Base-by-base conservation (phyloP, 2,888 invertebrate species). In the Tiliacea aurago region DNA sequence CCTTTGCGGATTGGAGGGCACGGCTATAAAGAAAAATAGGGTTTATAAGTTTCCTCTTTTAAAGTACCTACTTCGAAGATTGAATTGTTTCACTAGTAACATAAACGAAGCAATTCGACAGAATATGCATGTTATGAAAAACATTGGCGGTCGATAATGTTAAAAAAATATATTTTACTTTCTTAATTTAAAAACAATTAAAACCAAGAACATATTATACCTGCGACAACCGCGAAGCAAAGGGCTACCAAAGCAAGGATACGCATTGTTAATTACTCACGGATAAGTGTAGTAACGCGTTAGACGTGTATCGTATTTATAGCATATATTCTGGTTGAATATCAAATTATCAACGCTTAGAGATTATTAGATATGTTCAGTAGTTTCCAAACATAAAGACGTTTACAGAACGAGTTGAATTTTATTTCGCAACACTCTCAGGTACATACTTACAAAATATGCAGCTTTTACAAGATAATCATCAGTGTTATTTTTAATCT, bases 1-100 rank as follows among this genome's bases (percentile, higher is more conserved):
- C 69, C 88, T 84, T 13, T 86, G 86, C 0, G 81, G 76, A 37
- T 77, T 75, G 2, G 63, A 56, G 11, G 84, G 86, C 10, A 70
- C 78, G 33, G 86, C 86, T 86, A 64, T 6, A 78, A 82, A 23
- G 6, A 53, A 64, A 37, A 49, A 15, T 15, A 15, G 5, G 1
- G 6, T 37, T 23, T 11, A 23, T 41, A 4, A 65, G 0, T 49
- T 7, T 33, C 9, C 9, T n/a, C 1, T 49, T 33, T 5, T 51
- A 9, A 47, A 33, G n/a, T n/a, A n/a, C n/a, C n/a, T n/a, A 9
- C 1, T 15, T n/a, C 9, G 5, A 23, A 37, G 6, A 49, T 64
- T n/a, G 3, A 20, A 49, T n/a, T 49, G 2, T 49, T 62, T n/a
- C n/a, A 20, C 20, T 4, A 63, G 7, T 20, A 45, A 53, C 0